Percentiles rank a stretch among this genome's conserved stretches.
These are phyloP conservation scores for Ips typographus DNA, from an alignment of 1,140 invertebrate species.

Conservation along the genomic window DNA sequence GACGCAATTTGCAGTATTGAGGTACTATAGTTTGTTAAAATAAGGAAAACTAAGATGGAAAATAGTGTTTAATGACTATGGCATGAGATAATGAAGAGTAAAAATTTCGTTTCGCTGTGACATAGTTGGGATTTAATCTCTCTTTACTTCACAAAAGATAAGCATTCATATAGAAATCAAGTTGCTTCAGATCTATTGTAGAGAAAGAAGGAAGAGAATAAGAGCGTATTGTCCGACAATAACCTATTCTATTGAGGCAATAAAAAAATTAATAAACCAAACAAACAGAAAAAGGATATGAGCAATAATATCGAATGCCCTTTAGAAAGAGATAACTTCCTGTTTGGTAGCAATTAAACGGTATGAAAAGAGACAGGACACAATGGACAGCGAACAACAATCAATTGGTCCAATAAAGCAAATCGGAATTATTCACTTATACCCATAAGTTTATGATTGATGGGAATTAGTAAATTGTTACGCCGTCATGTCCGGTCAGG, in stretches of 20 bases:
- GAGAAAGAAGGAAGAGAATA: background rate
- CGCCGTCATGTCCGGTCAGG: conserved; percentile 48
- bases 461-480: conserved; percentile 51
- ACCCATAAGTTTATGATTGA: conserved; percentile 52
- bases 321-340: conserved; percentile 43
- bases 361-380: conserved; percentile 35
- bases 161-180: too few relatives aligned
- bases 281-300: conserved; percentile 46
- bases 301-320: conserved; percentile 48
- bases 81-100: too few relatives aligned
- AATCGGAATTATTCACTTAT: conserved; percentile 47
- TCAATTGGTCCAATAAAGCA: conserved; percentile 48
- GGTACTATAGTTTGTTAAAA: too few relatives aligned
- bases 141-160: too few relatives aligned
- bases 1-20: too few relatives aligned
- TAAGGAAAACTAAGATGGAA: too few relatives aligned
- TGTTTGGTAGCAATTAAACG: conserved; percentile 39
- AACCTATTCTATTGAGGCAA: conserved; percentile 32
- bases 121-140: too few relatives aligned
- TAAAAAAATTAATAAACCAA: conserved; percentile 31
- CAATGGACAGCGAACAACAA: conserved; percentile 44
- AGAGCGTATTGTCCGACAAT: conserved; percentile 22
- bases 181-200: background rate
- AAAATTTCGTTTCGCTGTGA: too few relatives aligned
- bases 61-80: too few relatives aligned